Conservation (phyloP, 2,888 invertebrate species). For the Didymodactylos carnosus region DNA sequence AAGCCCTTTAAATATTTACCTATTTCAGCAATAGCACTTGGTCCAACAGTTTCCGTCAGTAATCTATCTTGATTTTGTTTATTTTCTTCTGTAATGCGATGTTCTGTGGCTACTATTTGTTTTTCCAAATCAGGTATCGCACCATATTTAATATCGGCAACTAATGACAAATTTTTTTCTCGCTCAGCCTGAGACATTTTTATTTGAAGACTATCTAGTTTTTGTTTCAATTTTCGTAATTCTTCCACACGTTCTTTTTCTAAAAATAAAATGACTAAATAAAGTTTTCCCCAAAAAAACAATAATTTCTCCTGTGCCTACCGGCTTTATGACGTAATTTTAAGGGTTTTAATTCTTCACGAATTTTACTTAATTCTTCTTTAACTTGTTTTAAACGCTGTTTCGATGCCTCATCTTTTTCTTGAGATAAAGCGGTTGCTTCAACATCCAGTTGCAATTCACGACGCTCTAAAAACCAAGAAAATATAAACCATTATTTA, state of each 20-base stretch:
- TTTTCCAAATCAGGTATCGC: background rate
- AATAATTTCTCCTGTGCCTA: too few relatives aligned
- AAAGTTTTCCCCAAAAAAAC: too few relatives aligned
- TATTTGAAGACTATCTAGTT: background rate
- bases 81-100: background rate
- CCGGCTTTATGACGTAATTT: background rate
- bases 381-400: conserved; percentile 1
- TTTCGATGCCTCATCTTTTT: background rate
- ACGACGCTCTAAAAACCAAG: too few relatives aligned
- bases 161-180: background rate
- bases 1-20: too few relatives aligned
- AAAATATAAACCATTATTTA: too few relatives aligned
- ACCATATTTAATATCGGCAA: conserved; percentile 1
- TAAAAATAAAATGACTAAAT: too few relatives aligned
- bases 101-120: background rate
- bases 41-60: background rate
- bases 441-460: background rate
- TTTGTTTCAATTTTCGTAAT: background rate
- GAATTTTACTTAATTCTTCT: background rate
- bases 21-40: background rate
- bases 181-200: background rate
- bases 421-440: background rate
- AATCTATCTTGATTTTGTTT: background rate
- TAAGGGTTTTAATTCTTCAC: background rate
- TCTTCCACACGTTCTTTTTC: background rate